Evolutionary conservation across 2,113 vertebrate genomes (phyloP).

Genomic region (Chlorodrepanis virens): DNA sequence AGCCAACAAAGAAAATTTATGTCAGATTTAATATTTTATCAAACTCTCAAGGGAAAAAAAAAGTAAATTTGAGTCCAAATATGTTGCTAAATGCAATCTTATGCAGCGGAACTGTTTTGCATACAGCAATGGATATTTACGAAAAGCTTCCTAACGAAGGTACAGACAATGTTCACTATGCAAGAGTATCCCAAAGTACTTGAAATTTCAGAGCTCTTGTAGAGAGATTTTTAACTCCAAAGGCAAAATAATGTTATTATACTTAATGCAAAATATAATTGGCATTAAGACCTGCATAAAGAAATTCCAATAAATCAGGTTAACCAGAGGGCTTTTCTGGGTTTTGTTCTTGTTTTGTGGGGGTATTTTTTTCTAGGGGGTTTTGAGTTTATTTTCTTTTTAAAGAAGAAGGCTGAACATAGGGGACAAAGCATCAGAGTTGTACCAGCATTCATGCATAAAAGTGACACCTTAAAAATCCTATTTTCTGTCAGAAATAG

Average conservation of each 20-base stretch:
- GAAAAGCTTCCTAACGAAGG: not conserved
- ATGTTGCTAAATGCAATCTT: not conserved
- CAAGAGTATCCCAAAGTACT: not conserved
- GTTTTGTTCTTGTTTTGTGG: not conserved
- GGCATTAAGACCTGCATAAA: not conserved
- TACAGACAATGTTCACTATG: not conserved
- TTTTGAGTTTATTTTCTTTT: not conserved
- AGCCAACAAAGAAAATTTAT: not conserved
- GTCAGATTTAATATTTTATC: not conserved
- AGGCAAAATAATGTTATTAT: not conserved
- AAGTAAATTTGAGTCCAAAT: not conserved
- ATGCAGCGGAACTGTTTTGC: not conserved
- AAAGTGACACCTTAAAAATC: not conserved
- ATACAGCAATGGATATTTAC: not conserved
- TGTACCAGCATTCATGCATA: not conserved
- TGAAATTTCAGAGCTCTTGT: not conserved
- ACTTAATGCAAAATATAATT: not conserved
- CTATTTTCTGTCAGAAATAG: not conserved
- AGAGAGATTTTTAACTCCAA: not conserved
- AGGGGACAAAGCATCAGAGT: not conserved
- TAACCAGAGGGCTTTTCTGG: not conserved
- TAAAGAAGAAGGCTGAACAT: not conserved
- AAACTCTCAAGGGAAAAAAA: not conserved
- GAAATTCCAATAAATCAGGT: not conserved
- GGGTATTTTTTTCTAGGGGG: not conserved